A percentile compares a stretch with the other conserved stretches of the same genome.
These are phyloP conservation scores for Rhinichthys osculus DNA, from an alignment of 2,797 vertebrate genomes.

Conservation along the genomic window DNA sequence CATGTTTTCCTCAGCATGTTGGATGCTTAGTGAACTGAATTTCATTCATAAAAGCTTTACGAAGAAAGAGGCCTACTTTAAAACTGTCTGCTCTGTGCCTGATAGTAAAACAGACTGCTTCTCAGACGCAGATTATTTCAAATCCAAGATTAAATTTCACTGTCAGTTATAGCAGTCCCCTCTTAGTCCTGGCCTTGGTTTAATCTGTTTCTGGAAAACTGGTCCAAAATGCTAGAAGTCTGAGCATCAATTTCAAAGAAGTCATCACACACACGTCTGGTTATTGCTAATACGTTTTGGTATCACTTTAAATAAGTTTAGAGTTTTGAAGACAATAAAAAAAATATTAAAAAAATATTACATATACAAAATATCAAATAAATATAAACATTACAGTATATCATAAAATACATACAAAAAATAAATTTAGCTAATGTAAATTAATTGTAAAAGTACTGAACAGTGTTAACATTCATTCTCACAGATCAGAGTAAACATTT, in stretches of 20 bases:
- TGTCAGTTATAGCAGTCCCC: not conserved
- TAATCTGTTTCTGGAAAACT: not conserved
- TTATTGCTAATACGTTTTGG: not conserved
- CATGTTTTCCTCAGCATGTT: not conserved
- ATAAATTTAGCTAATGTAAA: not conserved
- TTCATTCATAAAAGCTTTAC: conserved; percentile 20
- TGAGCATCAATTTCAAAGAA: not conserved
- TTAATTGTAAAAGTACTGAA: not conserved
- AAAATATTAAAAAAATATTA: not conserved
- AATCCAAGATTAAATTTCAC: conserved; percentile 24
- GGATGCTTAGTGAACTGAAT: not conserved
- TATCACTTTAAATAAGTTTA: not conserved
- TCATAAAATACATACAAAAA: no score
- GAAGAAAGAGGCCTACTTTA: not conserved
- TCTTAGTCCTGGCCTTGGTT: conserved; percentile 5
- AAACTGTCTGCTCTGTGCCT: not conserved
- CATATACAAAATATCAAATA: not conserved
- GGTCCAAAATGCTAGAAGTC: not conserved
- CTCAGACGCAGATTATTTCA: conserved; percentile 14
- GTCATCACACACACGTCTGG: not conserved
- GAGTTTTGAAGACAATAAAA: not conserved
- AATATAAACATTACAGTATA: no score
- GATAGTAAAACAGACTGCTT: conserved; percentile 9
- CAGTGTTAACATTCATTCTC: not conserved
- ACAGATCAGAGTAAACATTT: not conserved